phyloP scores from a whole-genome alignment of 2,797 vertebrate genomes.

The Chelmon rostratus region DNA sequence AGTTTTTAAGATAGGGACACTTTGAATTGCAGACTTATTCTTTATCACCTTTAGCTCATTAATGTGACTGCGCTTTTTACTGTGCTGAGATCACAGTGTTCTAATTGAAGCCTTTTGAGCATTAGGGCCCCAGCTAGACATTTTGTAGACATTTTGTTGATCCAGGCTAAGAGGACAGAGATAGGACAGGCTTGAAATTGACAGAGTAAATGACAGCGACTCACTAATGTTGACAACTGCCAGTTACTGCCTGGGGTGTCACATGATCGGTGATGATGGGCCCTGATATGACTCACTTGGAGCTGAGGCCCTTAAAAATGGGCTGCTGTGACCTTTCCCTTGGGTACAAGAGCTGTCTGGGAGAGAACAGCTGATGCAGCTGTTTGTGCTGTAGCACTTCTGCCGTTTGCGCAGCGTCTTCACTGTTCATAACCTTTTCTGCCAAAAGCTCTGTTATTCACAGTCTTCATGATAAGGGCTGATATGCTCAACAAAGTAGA shows the following conservation, averaged over 20 bases:
- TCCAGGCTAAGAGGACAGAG: slow-evolving; percentile 54
- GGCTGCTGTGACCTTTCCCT: slow-evolving; percentile 80
- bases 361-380: slow-evolving; percentile 79
- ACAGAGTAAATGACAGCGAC: slow-evolving; percentile 75
- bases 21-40: slow-evolving; percentile 27
- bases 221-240: slow-evolving; percentile 81
- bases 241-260: slow-evolving; percentile 74
- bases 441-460: slow-evolving; percentile 75
- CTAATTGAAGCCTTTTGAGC: slow-evolving; percentile 39
- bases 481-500: slow-evolving; percentile 51
- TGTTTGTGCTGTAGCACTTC: slow-evolving; percentile 70
- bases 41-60: slow-evolving; percentile 44
- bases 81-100: slow-evolving; percentile 26
- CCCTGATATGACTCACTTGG: slow-evolving; percentile 76
- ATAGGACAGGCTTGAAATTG: slow-evolving; percentile 62
- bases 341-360: slow-evolving; percentile 73
- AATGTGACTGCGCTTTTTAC: slow-evolving; percentile 43
- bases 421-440: slow-evolving; percentile 76
- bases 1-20: slow-evolving; percentile 4
- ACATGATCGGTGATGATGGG: slow-evolving; percentile 81
- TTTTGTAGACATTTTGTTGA: slow-evolving; percentile 57
- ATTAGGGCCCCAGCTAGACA: slow-evolving; percentile 21
- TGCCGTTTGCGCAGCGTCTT: slow-evolving; percentile 75
- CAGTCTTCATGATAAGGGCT: slow-evolving; percentile 60
- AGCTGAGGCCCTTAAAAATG: slow-evolving; percentile 74